Percentiles rank a stretch among this genome's conserved stretches.
Conservation (phyloP, 2,888 invertebrate genomes). For the Rhimphoctona megacephalus region DNA sequence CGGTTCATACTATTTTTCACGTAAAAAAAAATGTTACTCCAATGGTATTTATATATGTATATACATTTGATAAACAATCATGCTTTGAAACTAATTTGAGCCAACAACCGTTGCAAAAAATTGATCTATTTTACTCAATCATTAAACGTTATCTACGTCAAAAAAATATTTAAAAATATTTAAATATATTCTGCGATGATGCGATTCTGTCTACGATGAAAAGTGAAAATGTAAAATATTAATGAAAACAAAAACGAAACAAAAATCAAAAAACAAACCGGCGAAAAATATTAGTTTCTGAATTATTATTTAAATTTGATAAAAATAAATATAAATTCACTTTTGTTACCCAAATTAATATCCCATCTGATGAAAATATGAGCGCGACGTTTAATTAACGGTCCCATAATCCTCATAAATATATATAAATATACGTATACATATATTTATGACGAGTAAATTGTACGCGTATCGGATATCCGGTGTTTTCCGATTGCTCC, state of each 20-base stretch:
- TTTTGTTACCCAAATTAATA: slow-evolving; percentile 32
- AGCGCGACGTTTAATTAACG: slow-evolving; percentile 44
- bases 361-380: slow-evolving; percentile 34
- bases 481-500: slow-evolving; percentile 51
- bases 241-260: not conserved
- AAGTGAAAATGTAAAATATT: slow-evolving; percentile 5
- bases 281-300: not conserved
- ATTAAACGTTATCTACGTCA: slow-evolving; percentile 55
- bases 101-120: slow-evolving; percentile 63
- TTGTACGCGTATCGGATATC: slow-evolving; percentile 66
- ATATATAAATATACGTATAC: slow-evolving; percentile 46
- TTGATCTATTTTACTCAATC: slow-evolving; percentile 64
- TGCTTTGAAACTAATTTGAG: slow-evolving; percentile 65
- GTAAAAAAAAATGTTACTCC: slow-evolving; percentile 16
- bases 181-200: slow-evolving; percentile 19
- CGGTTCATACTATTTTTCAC: not conserved
- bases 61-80: slow-evolving; percentile 61
- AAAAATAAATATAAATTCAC: slow-evolving; percentile 17
- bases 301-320: not conserved
- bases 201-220: slow-evolving; percentile 48
- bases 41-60: slow-evolving; percentile 25
- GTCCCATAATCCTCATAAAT: slow-evolving; percentile 53
- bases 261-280: slow-evolving; percentile 18
- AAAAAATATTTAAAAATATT: slow-evolving; percentile 22
- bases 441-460: slow-evolving; percentile 31